These are phyloP conservation scores for Nebria salina DNA, from an alignment of 2,888 invertebrate species.

Conservation along the genomic window DNA sequence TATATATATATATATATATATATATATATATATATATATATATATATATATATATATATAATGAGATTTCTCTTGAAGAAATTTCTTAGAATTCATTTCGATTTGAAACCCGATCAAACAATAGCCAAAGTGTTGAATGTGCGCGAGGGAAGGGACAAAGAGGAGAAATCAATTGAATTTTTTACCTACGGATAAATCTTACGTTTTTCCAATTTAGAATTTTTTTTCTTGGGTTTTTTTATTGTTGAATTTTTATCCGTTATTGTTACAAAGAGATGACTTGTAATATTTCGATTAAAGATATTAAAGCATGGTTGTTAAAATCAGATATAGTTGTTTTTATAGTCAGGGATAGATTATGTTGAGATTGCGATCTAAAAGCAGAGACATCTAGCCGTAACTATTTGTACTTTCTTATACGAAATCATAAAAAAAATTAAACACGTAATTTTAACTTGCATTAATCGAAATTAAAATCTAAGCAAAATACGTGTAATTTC, in stretches of 20 bases:
- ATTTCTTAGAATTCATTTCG: constrained; percentile 22
- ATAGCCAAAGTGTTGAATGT: constrained; percentile 3
- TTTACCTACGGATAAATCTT: constrained; percentile 3
- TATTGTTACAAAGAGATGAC: constrained; percentile 8
- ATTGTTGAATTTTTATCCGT: not conserved
- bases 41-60: constrained; percentile 21
- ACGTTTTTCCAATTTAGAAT: not conserved
- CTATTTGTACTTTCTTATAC: too few species aligned
- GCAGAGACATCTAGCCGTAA: too few species aligned
- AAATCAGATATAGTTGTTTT: not conserved
- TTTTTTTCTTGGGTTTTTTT: constrained; percentile 8
- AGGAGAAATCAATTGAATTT: constrained; percentile 18
- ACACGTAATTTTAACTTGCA: too few species aligned
- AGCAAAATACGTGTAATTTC: too few species aligned
- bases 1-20: constrained; percentile 36
- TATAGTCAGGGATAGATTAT: too few species aligned
- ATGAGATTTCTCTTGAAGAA: constrained; percentile 4
- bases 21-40: constrained; percentile 38
- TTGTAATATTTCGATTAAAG: not conserved
- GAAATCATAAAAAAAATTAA: too few species aligned
- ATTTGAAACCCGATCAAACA: constrained; percentile 8
- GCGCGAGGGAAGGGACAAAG: not conserved
- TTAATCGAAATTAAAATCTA: too few species aligned
- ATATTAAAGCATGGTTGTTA: not conserved
- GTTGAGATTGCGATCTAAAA: too few species aligned